Evolutionary conservation across 2,113 vertebrate species (phyloP).

Genomic region (Bothrops jararaca): DNA sequence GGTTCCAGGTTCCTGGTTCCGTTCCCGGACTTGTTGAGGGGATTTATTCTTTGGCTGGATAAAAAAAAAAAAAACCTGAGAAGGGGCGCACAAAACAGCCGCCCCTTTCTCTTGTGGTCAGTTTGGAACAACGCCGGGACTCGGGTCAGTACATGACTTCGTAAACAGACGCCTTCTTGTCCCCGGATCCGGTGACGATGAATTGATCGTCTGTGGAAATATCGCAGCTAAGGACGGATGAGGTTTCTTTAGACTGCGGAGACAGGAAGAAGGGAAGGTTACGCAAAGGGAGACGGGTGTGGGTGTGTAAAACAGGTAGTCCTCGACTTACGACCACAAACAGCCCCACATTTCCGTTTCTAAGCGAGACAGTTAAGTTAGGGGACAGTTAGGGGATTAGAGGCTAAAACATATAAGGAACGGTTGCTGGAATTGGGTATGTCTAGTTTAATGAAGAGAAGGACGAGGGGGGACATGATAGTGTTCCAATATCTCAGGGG

Average conservation of each 20-base stretch:
- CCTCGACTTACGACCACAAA: neutral
- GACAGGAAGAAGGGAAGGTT: fast-evolving
- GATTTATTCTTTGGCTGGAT: conserved; percentile 25
- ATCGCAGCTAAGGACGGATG: conserved; percentile 95
- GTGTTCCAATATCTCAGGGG: too few relatives aligned
- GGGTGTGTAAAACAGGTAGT: too few relatives aligned
- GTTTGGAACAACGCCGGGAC: neutral
- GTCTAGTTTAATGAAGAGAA: too few relatives aligned
- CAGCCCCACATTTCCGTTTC: too few relatives aligned
- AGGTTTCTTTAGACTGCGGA: conserved; percentile 90
- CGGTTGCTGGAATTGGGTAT: too few relatives aligned
- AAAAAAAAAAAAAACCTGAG: neutral
- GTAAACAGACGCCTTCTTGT: conserved; percentile 97
- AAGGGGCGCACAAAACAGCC: too few relatives aligned
- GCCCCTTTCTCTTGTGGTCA: neutral
- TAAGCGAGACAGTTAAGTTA: too few relatives aligned
- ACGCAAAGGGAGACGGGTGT: neutral
- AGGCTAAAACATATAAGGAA: too few relatives aligned
- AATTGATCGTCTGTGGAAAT: conserved; percentile 95
- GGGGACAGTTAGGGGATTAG: too few relatives aligned
- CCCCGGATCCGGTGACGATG: conserved; percentile 95
- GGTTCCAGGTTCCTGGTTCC: too few relatives aligned
- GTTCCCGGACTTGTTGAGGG: neutral
- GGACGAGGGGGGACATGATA: too few relatives aligned
- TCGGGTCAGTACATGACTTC: conserved; percentile 93